phyloP scores from a whole-genome alignment of 2,888 invertebrate genomes.

The Augiades crinisus region DNA sequence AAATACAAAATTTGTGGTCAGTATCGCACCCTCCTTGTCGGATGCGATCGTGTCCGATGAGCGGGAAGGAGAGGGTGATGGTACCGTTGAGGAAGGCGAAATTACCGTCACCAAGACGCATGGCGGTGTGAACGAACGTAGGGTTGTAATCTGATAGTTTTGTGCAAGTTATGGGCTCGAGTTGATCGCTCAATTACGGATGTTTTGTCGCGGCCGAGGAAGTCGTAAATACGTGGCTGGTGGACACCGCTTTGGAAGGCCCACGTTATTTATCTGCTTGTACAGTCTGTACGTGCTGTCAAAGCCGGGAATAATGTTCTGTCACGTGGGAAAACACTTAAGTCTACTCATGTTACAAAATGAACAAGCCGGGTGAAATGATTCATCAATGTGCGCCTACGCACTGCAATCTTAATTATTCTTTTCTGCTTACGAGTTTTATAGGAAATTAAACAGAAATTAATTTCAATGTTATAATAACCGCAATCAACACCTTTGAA shows the following conservation, averaged over 20 bases:
- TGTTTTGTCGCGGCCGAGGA: slow-evolving; percentile 65
- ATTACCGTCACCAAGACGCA: slow-evolving; percentile 47
- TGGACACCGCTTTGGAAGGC: slow-evolving; percentile 26
- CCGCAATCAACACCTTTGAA: too few relatives aligned
- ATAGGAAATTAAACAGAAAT: too few relatives aligned
- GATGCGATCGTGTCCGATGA: neutral
- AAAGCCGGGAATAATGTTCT: slow-evolving; percentile 23
- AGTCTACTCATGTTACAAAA: slow-evolving; percentile 34
- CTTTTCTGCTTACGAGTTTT: too few relatives aligned
- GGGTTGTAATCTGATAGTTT: slow-evolving; percentile 69
- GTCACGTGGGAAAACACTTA: slow-evolving; percentile 40
- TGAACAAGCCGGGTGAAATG: slow-evolving; percentile 6
- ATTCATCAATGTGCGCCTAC: neutral
- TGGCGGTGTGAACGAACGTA: slow-evolving; percentile 37
- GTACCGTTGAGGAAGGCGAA: slow-evolving; percentile 44
- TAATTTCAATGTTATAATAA: too few relatives aligned
- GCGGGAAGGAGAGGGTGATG: slow-evolving; percentile 38
- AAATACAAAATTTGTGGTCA: slow-evolving; percentile 39
- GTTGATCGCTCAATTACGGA: slow-evolving; percentile 74
- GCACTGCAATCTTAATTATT: neutral
- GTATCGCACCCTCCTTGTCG: slow-evolving; percentile 35
- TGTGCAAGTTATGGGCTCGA: slow-evolving; percentile 57
- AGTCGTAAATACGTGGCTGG: slow-evolving; percentile 61
- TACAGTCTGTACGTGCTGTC: slow-evolving; percentile 29
- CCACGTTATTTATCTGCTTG: slow-evolving; percentile 35